Percentiles rank a stretch among this genome's conserved stretches.
Evolutionary conservation across 1,140 invertebrate species (phyloP).

Genomic region (Cryptotermes secundus): DNA sequence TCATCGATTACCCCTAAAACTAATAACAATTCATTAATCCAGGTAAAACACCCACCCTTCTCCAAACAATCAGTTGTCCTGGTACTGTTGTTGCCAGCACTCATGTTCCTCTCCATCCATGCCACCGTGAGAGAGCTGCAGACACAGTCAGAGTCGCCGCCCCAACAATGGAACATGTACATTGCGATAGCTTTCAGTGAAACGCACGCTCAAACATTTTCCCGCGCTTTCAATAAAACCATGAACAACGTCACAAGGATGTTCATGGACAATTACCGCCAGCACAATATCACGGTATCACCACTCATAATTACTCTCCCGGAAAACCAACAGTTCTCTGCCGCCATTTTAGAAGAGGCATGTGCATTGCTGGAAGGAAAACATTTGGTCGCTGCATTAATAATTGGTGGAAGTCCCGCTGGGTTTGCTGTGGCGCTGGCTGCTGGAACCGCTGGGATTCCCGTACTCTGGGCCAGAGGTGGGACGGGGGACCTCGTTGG

Average conservation of each 20-base stretch:
- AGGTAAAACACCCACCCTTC: background rate
- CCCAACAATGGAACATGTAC: conserved; percentile 40
- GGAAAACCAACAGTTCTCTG: conserved; percentile 47
- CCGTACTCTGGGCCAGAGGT: conserved; percentile 48
- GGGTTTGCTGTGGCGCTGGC: conserved; percentile 47
- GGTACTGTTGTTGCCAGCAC: background rate
- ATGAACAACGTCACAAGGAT: conserved; percentile 45
- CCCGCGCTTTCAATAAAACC: conserved; percentile 46
- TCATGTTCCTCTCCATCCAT: background rate
- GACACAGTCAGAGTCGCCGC: background rate
- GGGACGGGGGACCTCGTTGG: conserved; percentile 39
- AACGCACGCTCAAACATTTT: conserved; percentile 38
- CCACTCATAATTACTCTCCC: conserved; percentile 46
- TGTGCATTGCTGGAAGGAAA: conserved; percentile 46
- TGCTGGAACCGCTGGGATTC: conserved; percentile 45
- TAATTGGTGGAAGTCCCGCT: conserved; percentile 47
- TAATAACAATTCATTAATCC: too few species aligned
- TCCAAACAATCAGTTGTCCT: background rate
- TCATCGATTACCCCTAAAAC: background rate
- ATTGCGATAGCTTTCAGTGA: conserved; percentile 43
- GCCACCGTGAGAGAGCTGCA: background rate
- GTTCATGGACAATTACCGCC: conserved; percentile 38
- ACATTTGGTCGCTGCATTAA: conserved; percentile 46
- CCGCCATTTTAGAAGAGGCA: conserved; percentile 43
- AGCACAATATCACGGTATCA: conserved; percentile 43